These are phyloP conservation scores for Ellobius talpinus DNA, from an alignment of 2,113 vertebrate genomes.

Conservation along the genomic window DNA sequence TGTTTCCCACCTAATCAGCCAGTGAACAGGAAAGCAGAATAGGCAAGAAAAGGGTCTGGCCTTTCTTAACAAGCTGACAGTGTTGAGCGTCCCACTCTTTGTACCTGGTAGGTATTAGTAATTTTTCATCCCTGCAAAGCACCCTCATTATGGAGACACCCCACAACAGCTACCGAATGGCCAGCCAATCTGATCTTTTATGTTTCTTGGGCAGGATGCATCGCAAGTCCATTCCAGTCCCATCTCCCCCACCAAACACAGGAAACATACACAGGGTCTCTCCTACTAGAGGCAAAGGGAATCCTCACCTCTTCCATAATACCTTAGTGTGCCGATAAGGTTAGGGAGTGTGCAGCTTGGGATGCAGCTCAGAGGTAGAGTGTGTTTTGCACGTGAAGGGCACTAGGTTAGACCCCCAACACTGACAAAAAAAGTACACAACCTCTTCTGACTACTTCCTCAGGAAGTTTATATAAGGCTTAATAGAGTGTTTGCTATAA, in stretches of 20 bases:
- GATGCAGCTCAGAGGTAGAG: not conserved
- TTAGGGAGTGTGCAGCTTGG: not conserved
- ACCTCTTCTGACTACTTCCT: not conserved
- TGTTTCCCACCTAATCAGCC: not conserved
- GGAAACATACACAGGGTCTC: not conserved
- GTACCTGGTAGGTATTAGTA: not conserved
- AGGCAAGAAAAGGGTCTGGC: not conserved
- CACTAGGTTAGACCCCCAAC: not conserved
- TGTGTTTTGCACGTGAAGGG: not conserved
- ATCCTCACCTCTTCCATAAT: not conserved
- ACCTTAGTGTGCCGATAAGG: not conserved
- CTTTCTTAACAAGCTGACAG: not conserved
- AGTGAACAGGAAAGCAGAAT: not conserved
- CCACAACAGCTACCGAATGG: not conserved
- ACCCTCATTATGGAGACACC: not conserved
- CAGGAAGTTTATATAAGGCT: not conserved
- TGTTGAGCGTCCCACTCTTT: not conserved
- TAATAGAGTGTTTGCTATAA: not conserved
- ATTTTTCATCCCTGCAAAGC: not conserved
- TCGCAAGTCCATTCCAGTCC: not conserved
- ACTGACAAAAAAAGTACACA: not conserved
- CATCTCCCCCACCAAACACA: not conserved
- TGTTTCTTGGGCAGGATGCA: not conserved
- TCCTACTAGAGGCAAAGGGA: not conserved
- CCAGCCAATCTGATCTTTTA: not conserved